phyloP scores from a whole-genome alignment of 2,888 invertebrate species.

The Himalopsyche tibetana region DNA sequence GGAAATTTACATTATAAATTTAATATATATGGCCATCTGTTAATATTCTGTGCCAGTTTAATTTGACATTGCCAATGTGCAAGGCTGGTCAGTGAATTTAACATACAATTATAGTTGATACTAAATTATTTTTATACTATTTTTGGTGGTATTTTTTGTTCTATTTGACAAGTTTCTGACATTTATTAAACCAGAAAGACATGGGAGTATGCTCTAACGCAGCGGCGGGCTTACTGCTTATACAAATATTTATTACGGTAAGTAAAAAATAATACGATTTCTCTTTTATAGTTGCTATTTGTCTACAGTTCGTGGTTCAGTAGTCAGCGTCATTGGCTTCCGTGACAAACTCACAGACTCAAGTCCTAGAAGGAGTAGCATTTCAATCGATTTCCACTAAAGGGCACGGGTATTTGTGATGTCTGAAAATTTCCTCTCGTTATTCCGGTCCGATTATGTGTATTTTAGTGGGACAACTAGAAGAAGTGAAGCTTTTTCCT shows the following conservation, averaged over 20 bases:
- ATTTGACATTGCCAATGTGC: constrained; percentile 5
- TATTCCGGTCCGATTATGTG: no score
- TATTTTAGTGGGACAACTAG: no score
- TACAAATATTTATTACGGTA: constrained; percentile 2
- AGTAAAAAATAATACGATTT: background rate
- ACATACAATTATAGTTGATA: background rate
- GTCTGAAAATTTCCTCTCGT: no score
- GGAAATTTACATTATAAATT: background rate
- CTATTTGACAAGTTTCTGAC: background rate
- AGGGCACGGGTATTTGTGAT: no score
- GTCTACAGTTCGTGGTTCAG: no score
- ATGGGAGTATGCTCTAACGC: background rate
- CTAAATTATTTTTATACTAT: background rate
- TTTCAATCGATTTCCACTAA: no score
- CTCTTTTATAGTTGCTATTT: no score
- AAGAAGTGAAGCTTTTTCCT: no score
- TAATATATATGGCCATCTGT: constrained; percentile 8
- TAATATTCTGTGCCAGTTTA: background rate
- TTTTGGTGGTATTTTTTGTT: background rate
- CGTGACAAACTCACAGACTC: no score
- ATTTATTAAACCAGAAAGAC: background rate
- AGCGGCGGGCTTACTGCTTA: background rate
- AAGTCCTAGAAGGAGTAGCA: no score
- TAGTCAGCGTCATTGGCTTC: no score
- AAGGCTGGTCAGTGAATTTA: background rate